Evolutionary conservation across 2,113 vertebrate genomes (phyloP), one percentile per base, ranked within the genome.

Genomic region (Amphilophus citrinellus): DNA sequence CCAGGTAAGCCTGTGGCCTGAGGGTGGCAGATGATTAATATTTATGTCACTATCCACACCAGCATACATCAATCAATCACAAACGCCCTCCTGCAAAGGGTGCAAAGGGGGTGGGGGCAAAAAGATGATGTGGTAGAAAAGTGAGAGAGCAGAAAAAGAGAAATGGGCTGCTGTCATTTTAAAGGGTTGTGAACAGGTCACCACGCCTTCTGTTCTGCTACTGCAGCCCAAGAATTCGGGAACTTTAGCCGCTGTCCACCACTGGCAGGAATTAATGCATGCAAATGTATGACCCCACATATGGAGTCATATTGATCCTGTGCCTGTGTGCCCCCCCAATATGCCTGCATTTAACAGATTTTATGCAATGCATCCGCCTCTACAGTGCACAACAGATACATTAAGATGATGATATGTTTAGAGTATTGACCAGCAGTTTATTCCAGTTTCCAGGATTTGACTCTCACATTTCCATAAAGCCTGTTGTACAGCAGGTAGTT

Each of bases 21-120:
- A 92, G 85, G 86, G 84, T 84, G 88, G 88, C 81, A 78, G 15
- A 90, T 94, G 90, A 96, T 95, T 94, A 90, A 96, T 95, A 94
- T 95, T 95, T 94, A 94, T 94, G 95, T 92, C 94, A 92, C 91
- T 84, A 86, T 88, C 87, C 87, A 91, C 88, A 89, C 89, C 89
- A 68, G 87, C 81, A 84, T 73, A 90, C 91, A 95, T 95, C 93
- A 93, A 95, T 95, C 95, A 94, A 95, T 95, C 95, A 94, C 88
- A 84, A 77, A 79, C 85, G 78, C 88, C 91, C 91, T 91, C 86
- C 88, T 86, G 92, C 91, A 92, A 90, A 92, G 86, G 68, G 68
- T 73, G 68, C 68, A 73, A 73, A 56, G 47, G 47, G 88, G 93
- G 93, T 91, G 91, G 89, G 82, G 86, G 86, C 62, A 61, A 11